Evolutionary conservation across 2,888 invertebrate genomes (phyloP).

Genomic region (Idaea aversata): DNA sequence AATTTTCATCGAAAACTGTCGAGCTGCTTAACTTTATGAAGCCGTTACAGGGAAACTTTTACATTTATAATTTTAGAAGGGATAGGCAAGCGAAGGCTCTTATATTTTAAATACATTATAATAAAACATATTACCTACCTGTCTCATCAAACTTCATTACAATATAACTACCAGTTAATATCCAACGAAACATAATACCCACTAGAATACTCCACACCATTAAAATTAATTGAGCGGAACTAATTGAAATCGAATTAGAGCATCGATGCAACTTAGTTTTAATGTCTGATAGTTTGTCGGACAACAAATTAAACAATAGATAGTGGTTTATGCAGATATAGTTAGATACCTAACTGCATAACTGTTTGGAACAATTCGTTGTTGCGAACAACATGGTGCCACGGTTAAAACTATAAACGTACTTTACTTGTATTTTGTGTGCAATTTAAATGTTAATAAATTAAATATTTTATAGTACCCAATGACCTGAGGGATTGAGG

Average conservation of each 20-base stretch:
- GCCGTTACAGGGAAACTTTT: too few species aligned
- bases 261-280: constrained; percentile 36
- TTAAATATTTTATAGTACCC: neutral
- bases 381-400: constrained; percentile 49
- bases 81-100: too few species aligned
- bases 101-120: neutral
- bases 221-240: constrained; percentile 29
- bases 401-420: constrained; percentile 32
- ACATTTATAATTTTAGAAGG: too few species aligned
- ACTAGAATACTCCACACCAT: constrained; percentile 10
- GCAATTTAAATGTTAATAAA: neutral
- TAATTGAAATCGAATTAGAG: constrained; percentile 31
- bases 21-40: too few species aligned
- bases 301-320: constrained; percentile 47
- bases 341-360: constrained; percentile 35
- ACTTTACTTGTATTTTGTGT: neutral
- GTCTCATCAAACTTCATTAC: neutral
- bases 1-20: too few species aligned
- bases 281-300: constrained; percentile 46
- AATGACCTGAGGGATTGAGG: too few species aligned
- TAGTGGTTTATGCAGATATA: neutral
- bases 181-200: constrained; percentile 10
- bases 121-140: neutral
- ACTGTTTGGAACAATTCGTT: constrained; percentile 27
- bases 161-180: constrained; percentile 1